These are phyloP conservation scores for Syngnathus scovelli DNA, from an alignment of 2,113 vertebrate genomes.

Conservation along the genomic window DNA sequence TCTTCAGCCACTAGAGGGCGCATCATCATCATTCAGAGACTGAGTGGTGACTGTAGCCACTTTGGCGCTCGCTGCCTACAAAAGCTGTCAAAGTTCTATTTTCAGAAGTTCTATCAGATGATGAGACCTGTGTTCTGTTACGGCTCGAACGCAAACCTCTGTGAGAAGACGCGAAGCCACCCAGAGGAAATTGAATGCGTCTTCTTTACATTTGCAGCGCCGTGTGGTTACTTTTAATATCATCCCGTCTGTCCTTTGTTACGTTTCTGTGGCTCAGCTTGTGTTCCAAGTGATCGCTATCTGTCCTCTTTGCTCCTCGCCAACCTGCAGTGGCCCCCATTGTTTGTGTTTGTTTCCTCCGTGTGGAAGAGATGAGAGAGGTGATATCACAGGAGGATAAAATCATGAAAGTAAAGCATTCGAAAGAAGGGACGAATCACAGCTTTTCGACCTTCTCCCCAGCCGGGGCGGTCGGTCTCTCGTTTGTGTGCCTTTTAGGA, in stretches of 20 bases:
- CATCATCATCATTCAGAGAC: background rate
- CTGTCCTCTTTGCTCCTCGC: slow-evolving; percentile 39
- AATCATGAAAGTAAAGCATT: slow-evolving; percentile 28
- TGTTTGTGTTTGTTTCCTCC: slow-evolving; percentile 46
- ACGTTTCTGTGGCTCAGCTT: slow-evolving; percentile 14
- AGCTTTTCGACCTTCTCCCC: slow-evolving; percentile 4
- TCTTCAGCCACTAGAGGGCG: background rate
- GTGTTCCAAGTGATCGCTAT: slow-evolving; percentile 23
- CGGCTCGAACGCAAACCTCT: background rate
- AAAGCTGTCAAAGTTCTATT: no score
- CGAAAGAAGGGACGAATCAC: slow-evolving; percentile 7
- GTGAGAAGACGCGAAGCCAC: background rate
- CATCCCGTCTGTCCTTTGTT: slow-evolving; percentile 9
- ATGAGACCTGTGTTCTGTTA: no score
- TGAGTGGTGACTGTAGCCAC: background rate
- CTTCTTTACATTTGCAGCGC: background rate
- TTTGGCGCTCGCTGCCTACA: background rate
- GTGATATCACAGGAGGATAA: slow-evolving; percentile 32
- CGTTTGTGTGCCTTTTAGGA: background rate
- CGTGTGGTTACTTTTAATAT: slow-evolving; percentile 18
- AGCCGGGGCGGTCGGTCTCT: background rate
- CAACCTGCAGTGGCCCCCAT: slow-evolving; percentile 29
- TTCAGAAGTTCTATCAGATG: background rate
- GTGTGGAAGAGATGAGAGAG: slow-evolving; percentile 30
- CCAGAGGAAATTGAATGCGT: background rate